Conservation (phyloP, 92 coral and sea anemone genomes). For the Heliopora coerulea region DNA sequence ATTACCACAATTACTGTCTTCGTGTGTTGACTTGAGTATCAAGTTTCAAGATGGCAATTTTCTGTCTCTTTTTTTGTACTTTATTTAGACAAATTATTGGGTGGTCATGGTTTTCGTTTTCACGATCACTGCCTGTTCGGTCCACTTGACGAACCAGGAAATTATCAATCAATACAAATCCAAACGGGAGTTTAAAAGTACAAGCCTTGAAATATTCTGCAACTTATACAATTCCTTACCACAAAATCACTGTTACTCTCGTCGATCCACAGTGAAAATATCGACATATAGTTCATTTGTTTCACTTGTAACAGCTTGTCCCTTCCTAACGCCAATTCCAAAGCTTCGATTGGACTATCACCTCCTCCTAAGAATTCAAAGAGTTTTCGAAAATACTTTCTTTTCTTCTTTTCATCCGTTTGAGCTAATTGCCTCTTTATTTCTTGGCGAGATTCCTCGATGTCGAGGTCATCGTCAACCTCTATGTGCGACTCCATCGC, state of each 20-base stretch:
- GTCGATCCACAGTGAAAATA: constrained; percentile 27
- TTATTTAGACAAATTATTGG: too few relatives aligned
- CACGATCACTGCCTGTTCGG: too few relatives aligned
- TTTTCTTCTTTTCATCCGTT: constrained; percentile 51
- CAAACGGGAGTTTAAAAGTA: too few relatives aligned
- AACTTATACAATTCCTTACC: constrained; percentile 10
- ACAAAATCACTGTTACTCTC: background rate
- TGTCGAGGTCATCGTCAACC: constrained; percentile 22
- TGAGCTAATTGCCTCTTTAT: background rate
- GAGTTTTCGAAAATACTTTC: constrained; percentile 54
- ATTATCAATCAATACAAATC: too few relatives aligned
- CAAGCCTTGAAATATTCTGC: too few relatives aligned
- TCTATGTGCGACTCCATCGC: background rate
- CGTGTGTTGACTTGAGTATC: too few relatives aligned
- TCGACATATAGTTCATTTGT: constrained; percentile 61
- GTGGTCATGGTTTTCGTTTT: too few relatives aligned
- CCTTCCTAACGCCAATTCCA: constrained; percentile 76
- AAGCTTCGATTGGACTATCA: constrained; percentile 86
- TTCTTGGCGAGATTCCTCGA: constrained; percentile 17
- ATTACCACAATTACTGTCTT: too few relatives aligned
- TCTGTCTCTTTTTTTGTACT: too few relatives aligned
- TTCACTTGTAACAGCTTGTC: constrained; percentile 71
- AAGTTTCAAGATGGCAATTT: too few relatives aligned
- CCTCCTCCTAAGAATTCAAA: constrained; percentile 74
- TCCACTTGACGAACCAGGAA: too few relatives aligned